phyloP scores from a whole-genome alignment of 2,888 invertebrate species.

The Mycogona germanica region DNA sequence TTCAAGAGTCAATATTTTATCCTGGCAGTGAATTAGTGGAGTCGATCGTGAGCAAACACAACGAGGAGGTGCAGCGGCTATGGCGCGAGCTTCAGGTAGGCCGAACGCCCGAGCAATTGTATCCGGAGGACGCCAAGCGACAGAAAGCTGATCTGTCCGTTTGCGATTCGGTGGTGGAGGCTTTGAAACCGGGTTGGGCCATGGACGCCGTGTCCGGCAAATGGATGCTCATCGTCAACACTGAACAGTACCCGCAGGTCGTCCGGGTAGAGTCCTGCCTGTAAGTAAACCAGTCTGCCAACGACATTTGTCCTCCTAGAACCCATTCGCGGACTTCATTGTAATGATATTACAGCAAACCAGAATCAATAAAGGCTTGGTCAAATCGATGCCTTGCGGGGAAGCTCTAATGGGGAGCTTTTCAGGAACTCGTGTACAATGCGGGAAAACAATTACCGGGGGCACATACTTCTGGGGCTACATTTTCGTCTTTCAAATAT shows the following conservation, averaged over 20 bases:
- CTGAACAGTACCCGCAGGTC: conserved; percentile 51
- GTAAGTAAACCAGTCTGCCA: too few relatives aligned
- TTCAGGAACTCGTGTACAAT: too few relatives aligned
- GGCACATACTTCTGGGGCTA: too few relatives aligned
- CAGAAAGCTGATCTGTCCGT: conserved; percentile 14
- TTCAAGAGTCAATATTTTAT: too few relatives aligned
- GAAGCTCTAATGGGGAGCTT: too few relatives aligned
- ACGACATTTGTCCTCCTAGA: too few relatives aligned
- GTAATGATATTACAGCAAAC: too few relatives aligned
- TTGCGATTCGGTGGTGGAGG: conserved; percentile 16
- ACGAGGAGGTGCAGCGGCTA: neutral
- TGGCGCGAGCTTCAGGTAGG: conserved; percentile 9
- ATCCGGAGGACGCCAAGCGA: conserved; percentile 9
- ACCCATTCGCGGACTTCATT: too few relatives aligned
- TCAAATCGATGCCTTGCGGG: too few relatives aligned
- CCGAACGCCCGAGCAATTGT: conserved; percentile 6
- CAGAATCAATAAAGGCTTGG: too few relatives aligned
- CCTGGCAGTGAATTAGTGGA: conserved; percentile 5
- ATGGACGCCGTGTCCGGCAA: conserved; percentile 37
- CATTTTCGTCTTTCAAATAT: too few relatives aligned
- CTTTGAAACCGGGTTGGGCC: conserved; percentile 20
- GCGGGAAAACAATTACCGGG: too few relatives aligned
- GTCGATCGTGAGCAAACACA: conserved; percentile 2
- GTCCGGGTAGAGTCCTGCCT: conserved; percentile 58
- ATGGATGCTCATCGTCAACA: conserved; percentile 57